These are phyloP conservation scores for Acholoe squamosa DNA, from an alignment of 2,888 invertebrate species.

Conservation along the genomic window DNA sequence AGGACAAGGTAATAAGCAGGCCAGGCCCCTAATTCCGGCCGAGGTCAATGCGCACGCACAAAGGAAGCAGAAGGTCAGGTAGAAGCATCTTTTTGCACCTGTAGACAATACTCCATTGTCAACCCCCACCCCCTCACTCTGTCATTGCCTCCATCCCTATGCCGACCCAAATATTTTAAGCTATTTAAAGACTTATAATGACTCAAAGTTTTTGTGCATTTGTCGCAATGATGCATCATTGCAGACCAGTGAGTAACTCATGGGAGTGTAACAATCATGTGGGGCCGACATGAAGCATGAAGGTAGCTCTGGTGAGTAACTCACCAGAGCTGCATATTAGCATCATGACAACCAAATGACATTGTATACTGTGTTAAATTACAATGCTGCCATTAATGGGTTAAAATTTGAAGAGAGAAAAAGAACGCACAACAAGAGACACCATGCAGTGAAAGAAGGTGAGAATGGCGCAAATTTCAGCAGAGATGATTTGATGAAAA, in stretches of 20 bases:
- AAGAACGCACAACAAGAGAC: background rate
- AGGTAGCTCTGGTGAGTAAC: too few relatives aligned
- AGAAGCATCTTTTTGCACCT: slow-evolving; percentile 56
- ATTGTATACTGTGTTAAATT: too few relatives aligned
- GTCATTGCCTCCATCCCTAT: background rate
- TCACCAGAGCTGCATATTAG: too few relatives aligned
- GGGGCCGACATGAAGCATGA: too few relatives aligned
- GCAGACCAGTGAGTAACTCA: too few relatives aligned
- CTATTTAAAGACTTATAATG: background rate
- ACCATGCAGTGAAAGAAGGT: background rate
- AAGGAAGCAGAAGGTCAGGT: slow-evolving; percentile 33
- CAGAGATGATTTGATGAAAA: slow-evolving; percentile 1
- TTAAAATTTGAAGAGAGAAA: background rate
- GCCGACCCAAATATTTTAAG: background rate
- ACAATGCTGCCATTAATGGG: too few relatives aligned
- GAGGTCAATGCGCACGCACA: slow-evolving; percentile 52
- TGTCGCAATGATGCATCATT: too few relatives aligned
- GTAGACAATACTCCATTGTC: slow-evolving; percentile 45
- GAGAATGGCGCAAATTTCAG: background rate
- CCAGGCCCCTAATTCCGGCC: slow-evolving; percentile 52
- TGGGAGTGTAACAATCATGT: too few relatives aligned
- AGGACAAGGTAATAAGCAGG: slow-evolving; percentile 41
- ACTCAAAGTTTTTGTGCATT: too few relatives aligned
- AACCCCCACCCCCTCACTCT: background rate
- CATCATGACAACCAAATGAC: too few relatives aligned